Evolutionary conservation across 2,888 invertebrate species (phyloP).

Genomic region (Stenodema calcarata): DNA sequence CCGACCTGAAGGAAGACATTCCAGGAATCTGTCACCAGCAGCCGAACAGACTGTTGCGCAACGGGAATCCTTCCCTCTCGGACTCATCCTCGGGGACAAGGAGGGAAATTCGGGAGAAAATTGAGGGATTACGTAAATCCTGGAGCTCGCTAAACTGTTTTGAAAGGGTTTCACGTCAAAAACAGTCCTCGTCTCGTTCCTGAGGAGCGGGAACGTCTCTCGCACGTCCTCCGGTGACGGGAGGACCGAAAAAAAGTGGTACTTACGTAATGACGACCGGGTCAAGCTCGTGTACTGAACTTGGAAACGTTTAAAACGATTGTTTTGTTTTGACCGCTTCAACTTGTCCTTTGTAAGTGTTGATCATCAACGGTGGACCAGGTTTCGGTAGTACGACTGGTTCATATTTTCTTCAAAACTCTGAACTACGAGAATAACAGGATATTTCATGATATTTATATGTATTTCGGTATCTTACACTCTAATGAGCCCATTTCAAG

Average conservation of each 20-base stretch:
- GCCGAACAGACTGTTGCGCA: background rate
- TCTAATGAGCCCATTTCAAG: too few species aligned
- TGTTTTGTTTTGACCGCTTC: too few species aligned
- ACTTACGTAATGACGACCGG: slow-evolving; percentile 2
- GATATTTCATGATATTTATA: too few species aligned
- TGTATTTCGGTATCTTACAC: too few species aligned
- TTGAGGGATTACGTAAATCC: slow-evolving; percentile 3
- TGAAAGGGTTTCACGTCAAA: slow-evolving; percentile 9
- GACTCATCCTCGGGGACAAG: background rate
- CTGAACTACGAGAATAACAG: too few species aligned
- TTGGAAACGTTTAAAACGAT: background rate
- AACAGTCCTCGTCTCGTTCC: background rate
- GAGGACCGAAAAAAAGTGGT: background rate
- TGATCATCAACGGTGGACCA: too few species aligned
- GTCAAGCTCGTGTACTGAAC: background rate
- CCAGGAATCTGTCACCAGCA: background rate
- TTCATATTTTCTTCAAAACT: too few species aligned
- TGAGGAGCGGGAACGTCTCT: background rate
- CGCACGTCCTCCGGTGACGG: background rate
- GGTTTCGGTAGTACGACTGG: too few species aligned
- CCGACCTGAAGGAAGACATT: too few species aligned
- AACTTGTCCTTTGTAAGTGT: too few species aligned
- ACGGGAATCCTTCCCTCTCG: background rate
- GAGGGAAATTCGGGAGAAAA: background rate
- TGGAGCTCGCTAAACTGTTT: background rate